Evolutionary conservation across 2,888 invertebrate species (phyloP).

Genomic region (Anarsia innoxiella): DNA sequence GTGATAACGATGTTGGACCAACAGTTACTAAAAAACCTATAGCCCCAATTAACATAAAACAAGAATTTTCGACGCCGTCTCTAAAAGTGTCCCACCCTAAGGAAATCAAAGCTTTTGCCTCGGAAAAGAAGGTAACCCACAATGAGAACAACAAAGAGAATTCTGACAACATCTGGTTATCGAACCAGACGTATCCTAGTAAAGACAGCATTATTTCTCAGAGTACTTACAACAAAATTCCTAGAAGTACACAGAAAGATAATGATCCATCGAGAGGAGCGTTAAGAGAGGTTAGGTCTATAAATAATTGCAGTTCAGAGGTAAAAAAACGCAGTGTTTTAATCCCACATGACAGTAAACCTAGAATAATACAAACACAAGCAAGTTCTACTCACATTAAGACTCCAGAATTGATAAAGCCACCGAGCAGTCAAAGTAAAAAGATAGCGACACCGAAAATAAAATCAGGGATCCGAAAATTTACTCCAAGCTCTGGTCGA

Average conservation of each 20-base stretch:
- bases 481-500: slow-evolving; percentile 49
- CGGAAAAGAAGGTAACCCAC: slow-evolving; percentile 39
- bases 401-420: slow-evolving; percentile 44
- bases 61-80: slow-evolving; percentile 39
- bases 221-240: slow-evolving; percentile 27
- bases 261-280: too few species aligned
- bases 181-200: slow-evolving; percentile 35
- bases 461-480: slow-evolving; percentile 54
- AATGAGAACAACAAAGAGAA: slow-evolving; percentile 51
- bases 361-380: slow-evolving; percentile 21
- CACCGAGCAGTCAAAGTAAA: slow-evolving; percentile 35
- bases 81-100: slow-evolving; percentile 30
- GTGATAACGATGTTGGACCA: slow-evolving; percentile 47
- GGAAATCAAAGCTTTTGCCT: slow-evolving; percentile 37
- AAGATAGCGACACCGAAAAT: slow-evolving; percentile 55
- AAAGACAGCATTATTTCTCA: slow-evolving; percentile 32
- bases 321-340: slow-evolving; percentile 35
- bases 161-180: slow-evolving; percentile 26
- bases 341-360: slow-evolving; percentile 34
- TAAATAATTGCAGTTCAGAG: slow-evolving; percentile 33
- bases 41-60: slow-evolving; percentile 27
- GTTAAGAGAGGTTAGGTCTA: too few species aligned
- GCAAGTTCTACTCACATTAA: slow-evolving; percentile 32
- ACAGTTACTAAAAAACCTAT: slow-evolving; percentile 38
- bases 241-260: slow-evolving; percentile 17